Percentiles rank a stretch among this genome's conserved stretches.
phyloP scores from a whole-genome alignment of 2,113 vertebrate species.

The Mesembrinibis cayennensis region DNA sequence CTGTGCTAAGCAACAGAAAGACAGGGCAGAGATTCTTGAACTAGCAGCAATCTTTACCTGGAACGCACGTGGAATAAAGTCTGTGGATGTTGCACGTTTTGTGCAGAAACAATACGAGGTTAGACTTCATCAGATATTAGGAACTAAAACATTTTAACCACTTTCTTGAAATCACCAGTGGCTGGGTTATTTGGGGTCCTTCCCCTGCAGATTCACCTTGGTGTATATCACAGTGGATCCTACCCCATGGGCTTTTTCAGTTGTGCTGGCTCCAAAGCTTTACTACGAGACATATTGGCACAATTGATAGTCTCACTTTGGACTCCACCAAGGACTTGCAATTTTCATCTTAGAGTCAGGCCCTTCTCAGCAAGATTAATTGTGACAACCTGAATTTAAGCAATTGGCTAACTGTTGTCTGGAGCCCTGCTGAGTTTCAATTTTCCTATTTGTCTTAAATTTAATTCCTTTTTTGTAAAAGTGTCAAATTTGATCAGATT shows the following conservation, averaged over 20 bases:
- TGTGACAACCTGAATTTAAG: neutral
- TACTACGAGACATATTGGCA: accelerated
- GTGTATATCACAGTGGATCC: neutral
- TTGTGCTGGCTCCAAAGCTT: neutral
- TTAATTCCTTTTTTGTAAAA: neutral
- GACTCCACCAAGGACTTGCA: neutral
- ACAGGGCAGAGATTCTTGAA: neutral
- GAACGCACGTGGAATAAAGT: neutral
- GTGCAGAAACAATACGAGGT: neutral
- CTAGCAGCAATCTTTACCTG: neutral
- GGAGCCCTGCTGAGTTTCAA: neutral
- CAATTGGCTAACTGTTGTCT: neutral
- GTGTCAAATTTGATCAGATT: neutral
- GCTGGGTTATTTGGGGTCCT: neutral
- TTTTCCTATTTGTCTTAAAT: conserved; percentile 16
- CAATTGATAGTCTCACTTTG: neutral
- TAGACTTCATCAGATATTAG: neutral
- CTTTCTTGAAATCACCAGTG: neutral
- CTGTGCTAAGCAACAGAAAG: neutral
- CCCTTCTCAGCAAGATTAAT: neutral
- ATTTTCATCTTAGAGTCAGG: neutral
- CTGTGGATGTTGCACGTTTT: neutral
- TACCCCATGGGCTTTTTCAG: neutral
- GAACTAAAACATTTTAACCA: neutral
- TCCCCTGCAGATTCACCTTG: neutral